Conservation (phyloP, 2,888 invertebrate genomes). For the Falcaria lacertinaria region DNA sequence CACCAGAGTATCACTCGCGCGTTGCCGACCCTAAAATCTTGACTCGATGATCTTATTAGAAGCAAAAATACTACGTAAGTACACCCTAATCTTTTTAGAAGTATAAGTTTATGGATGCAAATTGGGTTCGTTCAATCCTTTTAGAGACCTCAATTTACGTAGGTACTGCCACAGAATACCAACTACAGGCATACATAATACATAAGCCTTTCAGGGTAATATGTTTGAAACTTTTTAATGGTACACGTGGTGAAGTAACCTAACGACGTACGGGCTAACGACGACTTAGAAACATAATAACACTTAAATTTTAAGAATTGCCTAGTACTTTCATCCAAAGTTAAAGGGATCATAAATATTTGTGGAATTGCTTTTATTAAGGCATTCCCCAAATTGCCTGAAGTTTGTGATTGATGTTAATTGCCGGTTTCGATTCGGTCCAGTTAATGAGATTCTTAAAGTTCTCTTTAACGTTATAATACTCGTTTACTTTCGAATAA, state of each 20-base stretch:
- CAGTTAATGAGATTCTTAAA: background rate
- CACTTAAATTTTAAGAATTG: background rate
- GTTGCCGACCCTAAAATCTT: no score
- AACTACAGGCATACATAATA: background rate
- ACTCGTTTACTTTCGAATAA: background rate
- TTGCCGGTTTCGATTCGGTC: background rate
- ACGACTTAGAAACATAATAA: background rate
- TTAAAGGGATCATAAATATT: background rate
- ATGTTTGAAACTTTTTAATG: slow-evolving; percentile 52
- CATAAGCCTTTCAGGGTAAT: slow-evolving; percentile 35
- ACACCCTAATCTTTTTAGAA: no score
- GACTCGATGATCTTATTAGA: no score
- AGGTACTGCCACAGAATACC: slow-evolving; percentile 10
- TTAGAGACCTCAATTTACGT: slow-evolving; percentile 22
- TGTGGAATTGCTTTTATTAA: background rate
- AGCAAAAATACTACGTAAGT: no score
- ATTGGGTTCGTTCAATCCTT: slow-evolving; percentile 13
- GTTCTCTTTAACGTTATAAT: background rate
- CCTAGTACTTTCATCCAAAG: background rate
- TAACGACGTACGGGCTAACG: slow-evolving; percentile 1
- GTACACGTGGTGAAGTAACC: slow-evolving; percentile 16
- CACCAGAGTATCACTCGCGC: no score
- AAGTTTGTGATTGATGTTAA: background rate
- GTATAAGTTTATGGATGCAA: no score
- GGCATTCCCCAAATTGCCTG: background rate